Evolutionary conservation across 2,888 invertebrate species (phyloP), one percentile per base, ranked within the genome.

Genomic region (Lepidocyrtinus sp.): DNA sequence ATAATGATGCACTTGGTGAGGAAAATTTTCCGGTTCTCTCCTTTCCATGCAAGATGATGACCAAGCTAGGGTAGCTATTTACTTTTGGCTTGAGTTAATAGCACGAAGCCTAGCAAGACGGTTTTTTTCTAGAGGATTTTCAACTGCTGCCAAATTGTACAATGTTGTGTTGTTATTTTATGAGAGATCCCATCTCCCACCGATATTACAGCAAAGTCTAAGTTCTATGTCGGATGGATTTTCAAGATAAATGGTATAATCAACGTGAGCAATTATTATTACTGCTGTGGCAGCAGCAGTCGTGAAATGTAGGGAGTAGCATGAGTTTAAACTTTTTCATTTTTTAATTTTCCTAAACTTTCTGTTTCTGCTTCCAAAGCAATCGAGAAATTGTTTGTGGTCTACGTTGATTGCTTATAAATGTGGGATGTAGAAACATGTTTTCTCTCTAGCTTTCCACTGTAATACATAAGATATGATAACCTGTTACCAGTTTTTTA

Each of bases 1-100:
- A 80, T 80, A 80, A 80, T 80, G 80, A 80, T 80, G 80, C 80
- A 80, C 65, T 80, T 80, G 70, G 75, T 63, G 55, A 75, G 75
- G 71, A 80, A 80, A 75, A 75, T 80, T 80, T 80, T 80, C 80
- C 80, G 75, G 75, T 80, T 80, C 79, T 78, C 79, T 78, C 26
- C 67, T 27, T 69, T 78, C 72, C 78, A 78, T 73, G 59, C 55
- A 55, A 3, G 55, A 55, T 55, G 55, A 55, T 55, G 55, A 55
- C 21, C 68, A 19, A 24, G 64, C 64, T 71, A 71, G 55, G 55
- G 55, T 55, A 55, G 55, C 55, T 55, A 55, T 55, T 55, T 55
- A 55, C 55, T 17, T 55, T 55, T 55, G 55, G 55, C 55, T 55
- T 55, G 55, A 9, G n/a, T 55, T 55, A 55, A 55, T 55, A 55